These are phyloP conservation scores for Chloropsis cyanopogon DNA, from an alignment of 2,113 vertebrate species.

Conservation along the genomic window DNA sequence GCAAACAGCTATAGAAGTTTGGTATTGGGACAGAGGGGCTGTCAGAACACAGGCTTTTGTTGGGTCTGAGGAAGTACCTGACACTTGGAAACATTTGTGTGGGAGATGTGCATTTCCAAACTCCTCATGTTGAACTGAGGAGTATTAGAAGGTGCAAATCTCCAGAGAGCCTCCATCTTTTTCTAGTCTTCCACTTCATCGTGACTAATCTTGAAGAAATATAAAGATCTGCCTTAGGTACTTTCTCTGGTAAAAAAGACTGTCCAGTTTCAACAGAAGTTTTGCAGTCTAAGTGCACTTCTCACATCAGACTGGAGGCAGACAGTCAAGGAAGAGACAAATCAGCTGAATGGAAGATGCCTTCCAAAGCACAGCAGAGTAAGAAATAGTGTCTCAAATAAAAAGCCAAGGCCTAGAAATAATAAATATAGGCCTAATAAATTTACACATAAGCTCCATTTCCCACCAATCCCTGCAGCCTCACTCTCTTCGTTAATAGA, in stretches of 20 bases:
- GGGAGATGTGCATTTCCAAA: not conserved
- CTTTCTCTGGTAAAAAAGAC: not conserved
- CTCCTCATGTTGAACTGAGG: not conserved
- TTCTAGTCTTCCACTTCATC: not conserved
- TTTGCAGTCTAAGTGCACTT: not conserved
- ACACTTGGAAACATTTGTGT: rapidly evolving
- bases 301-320: not conserved
- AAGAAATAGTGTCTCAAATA: not conserved
- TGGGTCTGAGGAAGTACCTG: not conserved
- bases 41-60: not conserved
- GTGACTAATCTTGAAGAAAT: not conserved
- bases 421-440: not conserved
- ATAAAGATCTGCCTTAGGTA: not conserved
- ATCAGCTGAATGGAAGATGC: not conserved
- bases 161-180: not conserved
- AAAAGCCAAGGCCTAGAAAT: not conserved
- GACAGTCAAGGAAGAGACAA: not conserved
- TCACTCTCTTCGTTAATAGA: not conserved
- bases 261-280: not conserved
- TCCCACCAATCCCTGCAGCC: not conserved
- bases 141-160: not conserved
- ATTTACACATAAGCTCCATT: not conserved
- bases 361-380: not conserved
- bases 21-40: not conserved
- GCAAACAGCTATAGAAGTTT: not conserved